A percentile compares a stretch with the other conserved stretches of the same genome.
These are phyloP conservation scores for Argya squamiceps DNA, from an alignment of 2,797 vertebrate genomes.

Conservation along the genomic window DNA sequence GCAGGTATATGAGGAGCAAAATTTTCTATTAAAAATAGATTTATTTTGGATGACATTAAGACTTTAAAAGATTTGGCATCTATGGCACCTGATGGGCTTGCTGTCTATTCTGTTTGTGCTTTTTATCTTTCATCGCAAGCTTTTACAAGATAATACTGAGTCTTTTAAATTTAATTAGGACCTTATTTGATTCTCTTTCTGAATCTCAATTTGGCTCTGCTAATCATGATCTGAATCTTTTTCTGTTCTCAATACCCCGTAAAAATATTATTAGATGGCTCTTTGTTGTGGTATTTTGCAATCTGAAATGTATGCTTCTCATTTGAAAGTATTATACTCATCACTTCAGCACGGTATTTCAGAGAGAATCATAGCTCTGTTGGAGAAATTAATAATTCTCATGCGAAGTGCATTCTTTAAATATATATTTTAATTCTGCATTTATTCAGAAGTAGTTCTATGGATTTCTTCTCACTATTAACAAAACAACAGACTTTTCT, in stretches of 20 bases:
- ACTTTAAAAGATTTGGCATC: neutral
- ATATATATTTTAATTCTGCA: neutral
- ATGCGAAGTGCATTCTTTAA: neutral
- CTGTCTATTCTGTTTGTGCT: neutral
- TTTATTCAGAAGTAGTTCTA: neutral
- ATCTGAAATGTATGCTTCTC: slow-evolving; percentile 20
- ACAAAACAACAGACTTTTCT: neutral
- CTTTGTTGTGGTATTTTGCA: slow-evolving; percentile 52
- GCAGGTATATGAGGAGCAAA: neutral
- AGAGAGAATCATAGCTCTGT: neutral
- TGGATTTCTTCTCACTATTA: neutral
- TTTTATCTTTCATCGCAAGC: neutral
- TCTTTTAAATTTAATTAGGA: slow-evolving; percentile 62
- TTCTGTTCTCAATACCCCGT: slow-evolving; percentile 31
- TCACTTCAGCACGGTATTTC: neutral
- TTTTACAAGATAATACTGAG: slow-evolving; percentile 10
- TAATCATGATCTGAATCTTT: slow-evolving; percentile 30
- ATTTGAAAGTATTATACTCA: slow-evolving; percentile 18
- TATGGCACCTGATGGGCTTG: neutral
- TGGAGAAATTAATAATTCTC: neutral
- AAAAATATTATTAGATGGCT: slow-evolving; percentile 58
- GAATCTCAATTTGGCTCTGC: slow-evolving; percentile 8
- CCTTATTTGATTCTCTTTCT: slow-evolving; percentile 44
- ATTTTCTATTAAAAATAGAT: neutral
- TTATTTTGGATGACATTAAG: neutral